A percentile compares a stretch with the other conserved stretches of the same genome.
Evolutionary conservation across 2,797 vertebrate genomes (phyloP).

Genomic region (Rhodeus uyekii): DNA sequence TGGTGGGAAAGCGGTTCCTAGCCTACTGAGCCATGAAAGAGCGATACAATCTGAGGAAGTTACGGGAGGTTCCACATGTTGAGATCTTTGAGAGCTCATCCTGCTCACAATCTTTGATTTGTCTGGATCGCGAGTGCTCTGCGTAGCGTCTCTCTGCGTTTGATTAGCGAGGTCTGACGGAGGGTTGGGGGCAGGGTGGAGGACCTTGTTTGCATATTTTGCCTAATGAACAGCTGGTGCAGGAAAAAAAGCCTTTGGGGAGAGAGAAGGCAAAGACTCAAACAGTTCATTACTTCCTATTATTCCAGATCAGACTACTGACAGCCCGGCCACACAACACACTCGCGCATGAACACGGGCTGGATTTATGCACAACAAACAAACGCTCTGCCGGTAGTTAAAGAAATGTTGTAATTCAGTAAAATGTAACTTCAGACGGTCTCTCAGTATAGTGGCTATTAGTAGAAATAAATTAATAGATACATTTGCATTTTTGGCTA

Average conservation of each 20-base stretch:
- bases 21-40: not conserved
- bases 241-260: constrained; percentile 70
- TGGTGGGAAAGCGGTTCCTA: not conserved
- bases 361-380: constrained; percentile 18
- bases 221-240: constrained; percentile 88
- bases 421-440: not conserved
- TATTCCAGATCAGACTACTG: constrained; percentile 83
- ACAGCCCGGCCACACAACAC: constrained; percentile 73
- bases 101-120: constrained; percentile 22
- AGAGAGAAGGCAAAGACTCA: constrained; percentile 61
- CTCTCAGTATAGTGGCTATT: not conserved
- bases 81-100: not conserved
- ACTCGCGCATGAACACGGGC: constrained; percentile 36
- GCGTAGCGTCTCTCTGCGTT: constrained; percentile 28
- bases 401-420: constrained; percentile 21
- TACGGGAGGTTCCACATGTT: constrained; percentile 3
- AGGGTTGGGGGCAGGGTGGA: constrained; percentile 56
- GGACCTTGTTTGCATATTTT: constrained; percentile 83
- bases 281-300: constrained; percentile 88
- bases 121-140: constrained; percentile 24
- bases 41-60: not conserved
- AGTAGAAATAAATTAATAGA: not conserved
- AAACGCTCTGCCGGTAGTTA: not conserved
- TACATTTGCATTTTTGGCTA: not conserved
- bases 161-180: constrained; percentile 55